Base-by-base conservation (phyloP, 35 echinoderm and acorn worm genomes). In the Ophioderma brevispina region DNA sequence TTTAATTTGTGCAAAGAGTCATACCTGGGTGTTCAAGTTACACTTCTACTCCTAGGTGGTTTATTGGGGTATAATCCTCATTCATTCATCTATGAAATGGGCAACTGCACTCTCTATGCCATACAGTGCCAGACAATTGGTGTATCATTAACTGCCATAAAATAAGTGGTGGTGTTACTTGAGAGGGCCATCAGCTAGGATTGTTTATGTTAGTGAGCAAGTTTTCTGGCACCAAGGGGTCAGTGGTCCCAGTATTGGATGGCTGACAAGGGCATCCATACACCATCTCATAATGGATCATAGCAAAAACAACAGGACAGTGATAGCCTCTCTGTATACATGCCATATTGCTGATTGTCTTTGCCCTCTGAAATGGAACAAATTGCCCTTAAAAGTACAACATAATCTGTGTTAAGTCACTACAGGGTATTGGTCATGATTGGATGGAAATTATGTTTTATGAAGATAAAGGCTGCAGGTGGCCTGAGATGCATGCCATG, bases 1-100 rank as follows among this genome's bases (percentile, higher is more conserved):
- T 70, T 70, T 70, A 70, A 70, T 70, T 70, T 70, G 59, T 70
- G 59, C 28, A 70, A 70, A 70, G 59, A 70, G 59, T 70, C 59
- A 70, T 70, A 70, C 1, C 17, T 13, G 15, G 59, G 59, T 70
- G 59, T 70, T 70, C 59, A 70, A 25, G 28, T 70, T 70, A 70
- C 59, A 70, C 41, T 25, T 25, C 23, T 70, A 70, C 59, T 70
- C 59, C 59, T 30, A 70, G 59, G 59, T 70, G 59, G 59, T 70
- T n/a, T n/a, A 70, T 70, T 70, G 28, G 5, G 15, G 5, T 13
- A 13, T 70, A 46, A 8, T 46, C 41, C 17, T 46, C 41, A 46
- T 4, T 46, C 41, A 46, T 46, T 17, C 41, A 46, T 46, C 41
- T 46, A 46, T 46, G 41, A 46, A 46, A 46, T 46, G 17, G 41